Evolutionary conservation across 2,888 invertebrate species (phyloP), one percentile per base, ranked within the genome.

Genomic region (Malthinus flaveolus): DNA sequence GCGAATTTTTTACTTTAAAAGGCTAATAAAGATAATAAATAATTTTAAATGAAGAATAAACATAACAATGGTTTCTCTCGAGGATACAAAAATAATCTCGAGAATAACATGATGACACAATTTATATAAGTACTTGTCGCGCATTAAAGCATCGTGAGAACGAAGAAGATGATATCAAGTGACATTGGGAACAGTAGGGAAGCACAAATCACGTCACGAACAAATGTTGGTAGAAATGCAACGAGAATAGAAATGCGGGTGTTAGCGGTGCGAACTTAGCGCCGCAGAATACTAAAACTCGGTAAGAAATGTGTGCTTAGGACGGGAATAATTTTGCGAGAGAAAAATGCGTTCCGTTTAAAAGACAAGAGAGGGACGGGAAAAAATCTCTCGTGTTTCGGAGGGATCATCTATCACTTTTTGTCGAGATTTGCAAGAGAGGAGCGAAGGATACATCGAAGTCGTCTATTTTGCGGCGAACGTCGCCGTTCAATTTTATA

Each of bases 121-220:
- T 75, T 75, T 73, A 74, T 75, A 72, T 72, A 73, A 74, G 73
- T 73, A 74, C 73, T 75, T 74, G 75, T 73, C 72, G 71, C 70
- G 68, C 73, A 73, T 74, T 74, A 73, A 71, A 71, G 72, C 71
- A 68, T 71, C 74, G 73, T 73, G 72, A 71, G 74, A 73, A 73
- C 70, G 69, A 61, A 68, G 71, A 64, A 68, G 71, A 71, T 71
- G 73, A 70, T 75, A 73, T 75, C 73, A 73, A 74, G 75, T 74
- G 75, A 75, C 75, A 73, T 71, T 68, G 71, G 73, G 69, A 71
- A 70, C 69, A 68, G 67, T 42, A 66, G 52, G 72, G 72, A 73
- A 72, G 74, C 75, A 76, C 77, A 77, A 78, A 78, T 78, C 78
- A 78, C 78, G 78, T 78, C 78, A 77, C 71, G 72, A 74, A 76